These are phyloP conservation scores for Muntiacus reevesi DNA, from an alignment of 2,113 vertebrate species.

Conservation along the genomic window DNA sequence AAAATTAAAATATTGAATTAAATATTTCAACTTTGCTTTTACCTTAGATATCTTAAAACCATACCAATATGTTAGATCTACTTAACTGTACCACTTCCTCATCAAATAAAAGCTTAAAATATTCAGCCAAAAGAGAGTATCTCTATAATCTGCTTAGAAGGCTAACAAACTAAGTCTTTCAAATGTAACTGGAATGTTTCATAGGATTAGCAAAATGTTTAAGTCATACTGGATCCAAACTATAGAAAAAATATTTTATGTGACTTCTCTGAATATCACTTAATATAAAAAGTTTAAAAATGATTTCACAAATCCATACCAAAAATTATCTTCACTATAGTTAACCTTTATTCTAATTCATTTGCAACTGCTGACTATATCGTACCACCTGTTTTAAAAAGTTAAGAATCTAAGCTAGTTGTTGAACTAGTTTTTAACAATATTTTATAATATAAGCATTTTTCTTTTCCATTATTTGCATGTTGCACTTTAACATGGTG, in stretches of 20 bases:
- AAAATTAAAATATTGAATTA: neutral
- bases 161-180: neutral
- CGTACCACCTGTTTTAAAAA: neutral
- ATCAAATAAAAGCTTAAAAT: neutral
- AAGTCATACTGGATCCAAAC: neutral
- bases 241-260: neutral
- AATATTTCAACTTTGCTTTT: neutral
- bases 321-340: neutral
- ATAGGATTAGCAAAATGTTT: neutral
- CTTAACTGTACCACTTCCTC: neutral
- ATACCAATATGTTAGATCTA: neutral
- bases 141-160: neutral
- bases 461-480: neutral
- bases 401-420: neutral
- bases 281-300: neutral
- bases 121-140: neutral
- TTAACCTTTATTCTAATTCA: neutral
- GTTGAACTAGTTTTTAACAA: neutral
- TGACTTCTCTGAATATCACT: neutral
- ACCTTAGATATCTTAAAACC: neutral
- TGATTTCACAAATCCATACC: neutral
- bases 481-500: neutral
- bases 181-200: neutral
- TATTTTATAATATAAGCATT: neutral
- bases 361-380: neutral